phyloP scores from a whole-genome alignment of 2,888 invertebrate species.

The Andrena minutula region DNA sequence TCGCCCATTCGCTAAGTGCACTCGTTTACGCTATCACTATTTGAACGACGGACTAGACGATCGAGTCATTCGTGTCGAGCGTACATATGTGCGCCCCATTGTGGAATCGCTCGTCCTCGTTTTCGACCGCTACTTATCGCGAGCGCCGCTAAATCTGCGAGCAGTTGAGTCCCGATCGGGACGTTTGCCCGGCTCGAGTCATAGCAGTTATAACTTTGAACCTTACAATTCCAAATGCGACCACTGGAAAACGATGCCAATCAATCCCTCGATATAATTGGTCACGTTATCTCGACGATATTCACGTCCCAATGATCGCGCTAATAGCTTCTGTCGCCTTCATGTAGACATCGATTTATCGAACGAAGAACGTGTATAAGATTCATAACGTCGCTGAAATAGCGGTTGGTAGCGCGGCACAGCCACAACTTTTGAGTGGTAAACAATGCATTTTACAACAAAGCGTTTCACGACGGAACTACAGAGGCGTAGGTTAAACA shows the following conservation, averaged over 20 bases:
- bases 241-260: background rate
- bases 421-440: conserved; percentile 47
- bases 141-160: background rate
- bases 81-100: background rate
- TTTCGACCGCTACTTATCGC: conserved; percentile 22
- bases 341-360: background rate
- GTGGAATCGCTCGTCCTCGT: conserved; percentile 28
- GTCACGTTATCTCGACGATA: background rate
- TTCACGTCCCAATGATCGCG: background rate
- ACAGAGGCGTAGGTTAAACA: conserved; percentile 23
- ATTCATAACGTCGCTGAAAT: conserved; percentile 8
- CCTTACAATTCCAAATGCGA: too few relatives aligned
- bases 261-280: background rate
- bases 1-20: conserved; percentile 42
- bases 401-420: background rate
- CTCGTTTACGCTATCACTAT: conserved; percentile 43
- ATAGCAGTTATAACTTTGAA: background rate
- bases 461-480: conserved; percentile 48
- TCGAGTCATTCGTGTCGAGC: conserved; percentile 18
- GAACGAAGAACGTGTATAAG: background rate
- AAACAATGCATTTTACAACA: conserved; percentile 56
- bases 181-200: background rate
- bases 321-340: background rate
- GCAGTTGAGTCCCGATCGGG: background rate
- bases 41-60: conserved; percentile 28